phyloP scores from a whole-genome alignment of 2,113 vertebrate species.

The Anarrhichthys ocellatus region DNA sequence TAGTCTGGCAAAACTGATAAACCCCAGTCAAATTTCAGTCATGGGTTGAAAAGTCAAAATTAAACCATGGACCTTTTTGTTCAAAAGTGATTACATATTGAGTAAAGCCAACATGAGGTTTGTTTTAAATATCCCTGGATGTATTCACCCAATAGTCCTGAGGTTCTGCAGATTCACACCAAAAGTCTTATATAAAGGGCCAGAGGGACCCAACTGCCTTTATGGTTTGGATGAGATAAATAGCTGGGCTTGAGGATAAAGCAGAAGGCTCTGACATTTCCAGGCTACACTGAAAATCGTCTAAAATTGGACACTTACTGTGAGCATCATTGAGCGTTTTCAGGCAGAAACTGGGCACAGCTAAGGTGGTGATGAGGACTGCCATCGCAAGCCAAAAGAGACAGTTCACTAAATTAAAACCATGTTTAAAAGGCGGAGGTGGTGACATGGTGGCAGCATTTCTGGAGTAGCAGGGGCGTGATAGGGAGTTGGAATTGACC shows the following conservation, averaged over 20 bases:
- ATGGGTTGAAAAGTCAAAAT: constrained; percentile 5
- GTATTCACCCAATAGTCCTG: background rate
- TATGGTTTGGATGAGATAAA: constrained; percentile 58
- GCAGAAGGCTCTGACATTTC: constrained; percentile 42
- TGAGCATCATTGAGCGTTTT: constrained; percentile 51
- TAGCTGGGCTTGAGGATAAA: constrained; percentile 51
- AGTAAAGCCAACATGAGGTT: background rate
- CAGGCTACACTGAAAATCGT: constrained; percentile 54
- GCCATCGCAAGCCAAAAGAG: constrained; percentile 37
- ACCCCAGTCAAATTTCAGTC: constrained; percentile 19
- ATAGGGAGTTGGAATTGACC: constrained; percentile 15
- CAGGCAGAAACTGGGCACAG: constrained; percentile 41
- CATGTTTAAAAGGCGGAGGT: constrained; percentile 21
- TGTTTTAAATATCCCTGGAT: constrained; percentile 8
- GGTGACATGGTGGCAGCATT: constrained; percentile 15
- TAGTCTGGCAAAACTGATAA: constrained; percentile 26
- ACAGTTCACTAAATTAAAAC: constrained; percentile 50
- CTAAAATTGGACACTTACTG: constrained; percentile 56
- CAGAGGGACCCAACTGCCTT: constrained; percentile 34
- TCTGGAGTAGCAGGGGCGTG: background rate
- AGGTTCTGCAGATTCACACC: constrained; percentile 44
- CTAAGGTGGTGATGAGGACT: constrained; percentile 41
- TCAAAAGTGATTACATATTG: constrained; percentile 11
- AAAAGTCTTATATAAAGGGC: constrained; percentile 38
- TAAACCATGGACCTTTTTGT: constrained; percentile 20